Evolutionary conservation across 2,888 invertebrate species (phyloP), one percentile per base, ranked within the genome.

Genomic region (Aleiodes leptofemur): DNA sequence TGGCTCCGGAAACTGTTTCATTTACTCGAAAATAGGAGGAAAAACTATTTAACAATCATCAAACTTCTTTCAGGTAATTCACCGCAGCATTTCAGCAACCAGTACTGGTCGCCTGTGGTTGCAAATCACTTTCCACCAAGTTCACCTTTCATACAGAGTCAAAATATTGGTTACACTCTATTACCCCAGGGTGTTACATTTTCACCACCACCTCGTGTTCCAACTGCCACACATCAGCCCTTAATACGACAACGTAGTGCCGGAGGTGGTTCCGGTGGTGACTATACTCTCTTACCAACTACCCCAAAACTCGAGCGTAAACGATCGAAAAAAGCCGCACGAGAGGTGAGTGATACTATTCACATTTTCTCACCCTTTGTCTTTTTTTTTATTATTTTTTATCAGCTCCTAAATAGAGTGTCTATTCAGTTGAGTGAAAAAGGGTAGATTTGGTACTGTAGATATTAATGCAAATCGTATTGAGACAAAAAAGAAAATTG

Each of bases 71-170:
- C 87, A 91, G 91, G 89, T 82, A 90, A 90, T 81, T 90, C 90
- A 23, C 90, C 90, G 66, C 87, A 89, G 55, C 92, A 92, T 68
- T 91, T 92, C 83, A 91, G 91, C 74, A 88, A 90, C 77, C 92
- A 91, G 82, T 90, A 91, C 81, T 95, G 94, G 94, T 91, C 93
- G 75, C 95, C 95, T 6, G 88, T 94, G 77, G 93, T 94, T 66
- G 94, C 94, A 38, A 94, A 93, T 76, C 95, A 95, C 88, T 95
- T 95, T 86, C 93, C 94, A 16, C 91, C 92, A 29, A 91, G 92
- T 78, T 95, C 94, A 64, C 95, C 95, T 72, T 95, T 95, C 90
- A 82, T 85, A 79, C 85, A 83, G 78, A 78, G 81, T 55, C 83
- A 81, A 69, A 83, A 84, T 78, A 81, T 86, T 77, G 86, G 86